These are phyloP conservation scores for Epinotia brunnichana DNA, from an alignment of 2,888 invertebrate species.

Conservation along the genomic window DNA sequence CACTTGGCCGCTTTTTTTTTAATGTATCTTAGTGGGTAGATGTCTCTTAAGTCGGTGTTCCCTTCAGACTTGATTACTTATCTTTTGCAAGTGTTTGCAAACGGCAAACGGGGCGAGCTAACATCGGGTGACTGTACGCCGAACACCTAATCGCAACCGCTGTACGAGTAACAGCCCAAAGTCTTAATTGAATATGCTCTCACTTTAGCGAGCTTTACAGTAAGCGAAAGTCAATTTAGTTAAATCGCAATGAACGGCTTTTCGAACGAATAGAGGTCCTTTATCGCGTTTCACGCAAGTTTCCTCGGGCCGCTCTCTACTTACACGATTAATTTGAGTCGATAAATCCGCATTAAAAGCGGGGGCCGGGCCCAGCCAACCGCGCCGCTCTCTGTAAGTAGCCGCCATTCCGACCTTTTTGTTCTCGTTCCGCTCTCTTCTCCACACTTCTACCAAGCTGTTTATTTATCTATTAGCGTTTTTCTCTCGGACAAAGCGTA, in stretches of 20 bases:
- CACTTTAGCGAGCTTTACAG: conserved; percentile 55
- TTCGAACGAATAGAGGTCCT: conserved; percentile 69
- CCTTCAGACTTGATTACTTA: conserved; percentile 27
- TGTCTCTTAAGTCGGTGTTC: no score
- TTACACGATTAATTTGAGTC: conserved; percentile 83
- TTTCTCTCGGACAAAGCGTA: conserved; percentile 53
- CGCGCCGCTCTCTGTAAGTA: conserved; percentile 74
- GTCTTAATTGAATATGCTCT: conserved; percentile 48
- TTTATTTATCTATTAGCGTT: conserved; percentile 58
- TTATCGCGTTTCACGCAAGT: conserved; percentile 80
- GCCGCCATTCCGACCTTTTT: conserved; percentile 71
- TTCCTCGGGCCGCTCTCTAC: conserved; percentile 74
- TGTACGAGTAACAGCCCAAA: conserved; percentile 25
- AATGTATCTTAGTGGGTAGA: no score
- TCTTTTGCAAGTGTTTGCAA: conserved; percentile 8
- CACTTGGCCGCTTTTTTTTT: no score
- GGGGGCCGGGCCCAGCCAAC: conserved; percentile 72
- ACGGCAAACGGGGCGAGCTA: conserved; percentile 18
- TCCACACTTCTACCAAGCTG: conserved; percentile 56
- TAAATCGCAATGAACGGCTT: conserved; percentile 69
- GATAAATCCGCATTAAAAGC: conserved; percentile 82
- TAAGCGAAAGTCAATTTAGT: conserved; percentile 65
- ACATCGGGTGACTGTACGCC: conserved; percentile 21
- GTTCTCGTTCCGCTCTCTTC: conserved; percentile 63
- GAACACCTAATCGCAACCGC: conserved; percentile 35